Evolutionary conservation across 64 coral and sea anemone genomes (phyloP).

Genomic region (Actinia tenebrosa): DNA sequence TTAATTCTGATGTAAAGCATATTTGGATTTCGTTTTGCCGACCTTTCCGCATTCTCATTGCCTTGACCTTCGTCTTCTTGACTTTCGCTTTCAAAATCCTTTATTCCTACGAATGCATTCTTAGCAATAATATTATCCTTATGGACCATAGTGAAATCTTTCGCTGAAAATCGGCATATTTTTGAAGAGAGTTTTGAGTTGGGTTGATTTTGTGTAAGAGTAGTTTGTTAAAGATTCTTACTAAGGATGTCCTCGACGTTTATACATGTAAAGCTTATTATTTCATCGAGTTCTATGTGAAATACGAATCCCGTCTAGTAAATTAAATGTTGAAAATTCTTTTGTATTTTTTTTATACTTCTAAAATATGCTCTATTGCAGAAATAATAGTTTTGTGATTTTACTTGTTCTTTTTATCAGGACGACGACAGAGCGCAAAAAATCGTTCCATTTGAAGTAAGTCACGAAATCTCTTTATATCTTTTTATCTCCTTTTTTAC

Average conservation of each 20-base stretch:
- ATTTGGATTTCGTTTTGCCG: no score
- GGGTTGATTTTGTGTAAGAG: no score
- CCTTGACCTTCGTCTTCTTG: constrained; percentile 5
- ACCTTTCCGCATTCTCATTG: neutral
- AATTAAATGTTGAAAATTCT: no score
- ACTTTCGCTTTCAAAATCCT: neutral
- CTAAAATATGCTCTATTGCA: neutral
- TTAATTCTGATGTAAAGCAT: neutral
- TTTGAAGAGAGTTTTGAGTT: neutral
- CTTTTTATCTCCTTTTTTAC: neutral
- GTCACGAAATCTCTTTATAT: neutral
- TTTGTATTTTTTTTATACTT: no score
- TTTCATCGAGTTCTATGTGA: no score
- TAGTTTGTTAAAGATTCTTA: neutral
- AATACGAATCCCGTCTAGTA: no score
- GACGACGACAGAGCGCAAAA: neutral
- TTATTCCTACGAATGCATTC: neutral
- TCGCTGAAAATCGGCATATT: neutral
- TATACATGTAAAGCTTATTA: no score
- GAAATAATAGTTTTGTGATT: neutral
- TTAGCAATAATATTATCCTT: neutral
- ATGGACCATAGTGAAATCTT: neutral
- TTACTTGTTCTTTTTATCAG: neutral
- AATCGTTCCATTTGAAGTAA: constrained; percentile 10
- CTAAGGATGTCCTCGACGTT: neutral